A percentile compares a stretch with the other conserved stretches of the same genome.
These are phyloP conservation scores for Biston stratarius DNA, from an alignment of 2,888 invertebrate species.

Conservation along the genomic window DNA sequence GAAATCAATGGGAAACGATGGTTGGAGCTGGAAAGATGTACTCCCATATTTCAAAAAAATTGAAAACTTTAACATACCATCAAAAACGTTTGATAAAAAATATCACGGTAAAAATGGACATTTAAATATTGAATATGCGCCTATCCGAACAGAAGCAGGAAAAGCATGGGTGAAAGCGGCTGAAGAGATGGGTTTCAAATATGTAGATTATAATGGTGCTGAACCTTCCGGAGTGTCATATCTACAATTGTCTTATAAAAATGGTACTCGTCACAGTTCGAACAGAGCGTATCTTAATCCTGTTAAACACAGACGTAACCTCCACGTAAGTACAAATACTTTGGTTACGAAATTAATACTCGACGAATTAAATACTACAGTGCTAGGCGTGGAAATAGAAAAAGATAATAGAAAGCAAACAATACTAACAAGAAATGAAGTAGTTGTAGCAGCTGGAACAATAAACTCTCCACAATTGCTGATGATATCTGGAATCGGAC, in stretches of 20 bases:
- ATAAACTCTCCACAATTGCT: constrained; percentile 78
- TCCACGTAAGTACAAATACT: constrained; percentile 74
- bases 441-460: constrained; percentile 76
- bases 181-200: constrained; percentile 68
- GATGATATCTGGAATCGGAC: constrained; percentile 81
- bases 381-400: constrained; percentile 8
- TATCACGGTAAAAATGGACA: constrained; percentile 33
- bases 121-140: constrained; percentile 46
- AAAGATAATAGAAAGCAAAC: constrained; percentile 57
- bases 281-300: constrained; percentile 77
- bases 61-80: constrained; percentile 46
- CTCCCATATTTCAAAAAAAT: constrained; percentile 42
- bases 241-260: constrained; percentile 64
- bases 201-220: constrained; percentile 67
- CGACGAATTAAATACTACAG: not conserved
- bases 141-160: constrained; percentile 3
- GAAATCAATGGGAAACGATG: constrained; percentile 75
- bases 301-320: constrained; percentile 56
- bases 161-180: constrained; percentile 57
- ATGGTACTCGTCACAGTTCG: constrained; percentile 76
- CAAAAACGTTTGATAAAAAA: constrained; percentile 26
- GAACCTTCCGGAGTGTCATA: constrained; percentile 70
- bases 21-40: constrained; percentile 45
- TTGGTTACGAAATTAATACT: constrained; percentile 57
- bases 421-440: constrained; percentile 65